These are phyloP conservation scores for Odontomachus brunneus DNA, from an alignment of 1,140 invertebrate species.

Conservation along the genomic window DNA sequence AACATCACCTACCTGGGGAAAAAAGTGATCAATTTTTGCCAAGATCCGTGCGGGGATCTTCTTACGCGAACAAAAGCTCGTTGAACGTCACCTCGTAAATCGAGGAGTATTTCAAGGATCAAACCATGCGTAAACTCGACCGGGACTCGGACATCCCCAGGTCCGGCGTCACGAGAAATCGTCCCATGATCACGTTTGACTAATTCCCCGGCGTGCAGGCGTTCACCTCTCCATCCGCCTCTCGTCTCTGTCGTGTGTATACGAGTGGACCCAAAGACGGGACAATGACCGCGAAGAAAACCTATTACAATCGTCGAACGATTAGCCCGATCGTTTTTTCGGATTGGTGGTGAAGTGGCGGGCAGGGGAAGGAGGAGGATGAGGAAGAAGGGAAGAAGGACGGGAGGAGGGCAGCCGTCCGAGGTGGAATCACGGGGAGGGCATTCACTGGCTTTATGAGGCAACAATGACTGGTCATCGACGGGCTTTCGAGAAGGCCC, in stretches of 20 bases:
- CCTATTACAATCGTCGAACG: conserved; percentile 79
- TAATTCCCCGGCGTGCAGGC: conserved; percentile 34
- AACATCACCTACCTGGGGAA: too few species aligned
- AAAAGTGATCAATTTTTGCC: too few species aligned
- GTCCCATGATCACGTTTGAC: conserved; percentile 36
- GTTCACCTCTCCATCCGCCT: conserved; percentile 26
- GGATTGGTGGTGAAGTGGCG: background rate
- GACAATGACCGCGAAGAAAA: conserved; percentile 77
- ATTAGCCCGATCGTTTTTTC: conserved; percentile 78
- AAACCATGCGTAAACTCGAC: too few species aligned
- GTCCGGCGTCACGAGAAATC: too few species aligned
- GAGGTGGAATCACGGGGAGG: conserved; percentile 69
- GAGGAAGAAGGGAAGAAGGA: background rate
- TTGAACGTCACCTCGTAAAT: too few species aligned
- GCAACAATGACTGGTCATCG: conserved; percentile 78
- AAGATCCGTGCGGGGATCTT: too few species aligned
- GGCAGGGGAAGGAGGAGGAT: too few species aligned
- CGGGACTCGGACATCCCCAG: too few species aligned
- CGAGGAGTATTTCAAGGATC: too few species aligned
- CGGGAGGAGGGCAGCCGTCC: conserved; percentile 39
- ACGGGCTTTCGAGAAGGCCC: conserved; percentile 60
- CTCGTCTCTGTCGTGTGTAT: conserved; percentile 46
- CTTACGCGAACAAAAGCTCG: too few species aligned
- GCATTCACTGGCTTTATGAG: conserved; percentile 77
- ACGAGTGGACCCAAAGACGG: conserved; percentile 43